Conservation (phyloP, 2,888 invertebrate species). For the Pedicia rivosa region DNA sequence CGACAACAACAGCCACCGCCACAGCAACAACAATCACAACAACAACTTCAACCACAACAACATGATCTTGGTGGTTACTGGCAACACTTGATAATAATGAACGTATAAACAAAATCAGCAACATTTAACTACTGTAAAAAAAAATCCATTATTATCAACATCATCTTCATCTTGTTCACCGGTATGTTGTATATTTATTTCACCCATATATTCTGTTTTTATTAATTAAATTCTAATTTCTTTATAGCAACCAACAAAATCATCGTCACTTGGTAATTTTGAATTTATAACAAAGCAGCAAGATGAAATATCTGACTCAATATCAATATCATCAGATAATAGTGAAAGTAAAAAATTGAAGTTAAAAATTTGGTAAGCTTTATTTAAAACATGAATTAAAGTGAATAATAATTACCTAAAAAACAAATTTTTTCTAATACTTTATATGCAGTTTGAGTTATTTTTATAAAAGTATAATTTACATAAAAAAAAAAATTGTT, state of each 20-base stretch:
- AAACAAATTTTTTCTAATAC: no score
- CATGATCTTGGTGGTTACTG: slow-evolving; percentile 15
- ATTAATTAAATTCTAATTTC: no score
- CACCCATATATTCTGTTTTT: no score
- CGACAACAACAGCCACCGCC: no score
- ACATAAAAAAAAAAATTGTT: no score
- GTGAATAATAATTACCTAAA: no score
- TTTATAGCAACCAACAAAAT: slow-evolving; percentile 12
- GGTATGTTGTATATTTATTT: no score
- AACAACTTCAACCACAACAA: slow-evolving; percentile 5
- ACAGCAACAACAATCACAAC: background rate
- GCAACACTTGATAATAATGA: slow-evolving; percentile 13
- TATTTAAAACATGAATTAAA: no score
- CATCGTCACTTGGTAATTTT: slow-evolving; percentile 14
- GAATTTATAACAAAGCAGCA: slow-evolving; percentile 10
- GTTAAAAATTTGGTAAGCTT: slow-evolving; percentile 30
- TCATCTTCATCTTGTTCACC: no score
- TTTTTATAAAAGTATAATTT: no score
- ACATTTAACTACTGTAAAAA: no score
- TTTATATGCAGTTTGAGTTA: no score
- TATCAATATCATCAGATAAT: slow-evolving; percentile 24
- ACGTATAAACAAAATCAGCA: slow-evolving; percentile 9
- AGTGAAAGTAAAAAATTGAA: slow-evolving; percentile 24
- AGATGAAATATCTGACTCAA: slow-evolving; percentile 18
- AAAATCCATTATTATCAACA: background rate